Evolutionary conservation across 2,888 invertebrate genomes (phyloP), one percentile per base, ranked within the genome.

Genomic region (Calephelis perditalis): DNA sequence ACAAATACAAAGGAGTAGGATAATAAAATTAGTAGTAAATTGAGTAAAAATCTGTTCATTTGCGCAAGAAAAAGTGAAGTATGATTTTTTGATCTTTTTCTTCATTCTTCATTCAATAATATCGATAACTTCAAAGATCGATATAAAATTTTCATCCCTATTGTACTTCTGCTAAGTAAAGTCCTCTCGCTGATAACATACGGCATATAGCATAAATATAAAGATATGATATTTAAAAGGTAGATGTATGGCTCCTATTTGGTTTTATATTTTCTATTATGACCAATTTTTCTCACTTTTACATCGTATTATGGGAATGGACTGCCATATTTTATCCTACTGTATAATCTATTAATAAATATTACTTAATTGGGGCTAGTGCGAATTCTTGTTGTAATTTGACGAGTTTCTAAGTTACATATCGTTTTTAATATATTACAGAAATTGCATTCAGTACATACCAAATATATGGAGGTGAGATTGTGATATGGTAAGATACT

Each of bases 231-330:
- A 79, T 78, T 74, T 82, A 78, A 78, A 74, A 73, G 72, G 75
- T 81, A 82, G 77, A 78, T 80, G 73, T 70, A 78, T 73, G 71
- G 73, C 74, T 81, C 82, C 75, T 72, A 67, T 77, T 79, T 73
- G 67, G 71, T 78, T 82, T 40, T 75, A 68, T 69, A 61, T 74
- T 77, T 81, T 82, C 74, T 77, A 79, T 82, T 85, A 82, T 82
- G 89, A 89, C 88, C 88, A 88, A 88, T 86, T 86, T 85, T 84
- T 83, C 82, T 82, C 84, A 84, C 78, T 84, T 85, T 83, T 84
- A 86, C 84, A 83, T 81, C 71, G 73, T 81, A 76, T 76, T 76
- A 76, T 82, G 79, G 77, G 77, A 82, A 82, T 80, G 84, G 82
- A 89, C 89, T 89, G 88, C 88, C 88, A 88, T 86, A 81, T 82